Evolutionary conservation across 1,140 invertebrate species (phyloP), one percentile per base, ranked within the genome.

Genomic region (Meloidogyne chitwoodi): DNA sequence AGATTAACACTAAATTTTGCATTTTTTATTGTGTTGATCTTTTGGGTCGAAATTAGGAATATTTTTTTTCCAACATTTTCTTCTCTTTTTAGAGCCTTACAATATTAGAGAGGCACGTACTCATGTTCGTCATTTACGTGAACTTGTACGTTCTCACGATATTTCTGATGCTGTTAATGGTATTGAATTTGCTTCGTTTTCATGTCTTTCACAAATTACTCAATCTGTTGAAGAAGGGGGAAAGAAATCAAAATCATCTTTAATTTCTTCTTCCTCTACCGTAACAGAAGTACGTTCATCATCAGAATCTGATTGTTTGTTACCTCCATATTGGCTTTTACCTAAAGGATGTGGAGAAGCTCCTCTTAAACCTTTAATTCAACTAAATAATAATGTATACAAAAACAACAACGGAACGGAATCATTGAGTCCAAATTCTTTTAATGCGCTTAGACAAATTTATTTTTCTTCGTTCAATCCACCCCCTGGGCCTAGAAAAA

Each of bases 121-220:
- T 24, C 78, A 79, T 63, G 63, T 79, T 61, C 78, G 78, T 31
- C 78, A 80, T 75, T 48, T 79, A 24, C 78, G 78, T 29, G 78
- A 79, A 27, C n/a, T 79, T 63, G 16, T 79, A 29, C 78, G 78
- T 16, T 56, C 31, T 22, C 26, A 82, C 22, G 78, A 79, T 27
- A 48, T 44, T 61, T 61, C 68, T 19, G 78, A 80, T 41, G 78
- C 78, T 11, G 31, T 62, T 10, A 79, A 81, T 31, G 78, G 78
- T 22, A 34, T 80, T 19, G 78, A 79, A 5, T 70, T 70, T 29
- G 68, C 78, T 11, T 79, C 78, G 0, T 63, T 80, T 41, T 61
- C 78, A 12, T 79, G 63, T 38, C 77, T 78, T 22, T 78, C 75
- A 34, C 67, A 61, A 29, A 68, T 77, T 24, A 77, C 76, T 22